Base-by-base conservation (phyloP, 2,888 invertebrate species). In the Rhodophaea formosa region DNA sequence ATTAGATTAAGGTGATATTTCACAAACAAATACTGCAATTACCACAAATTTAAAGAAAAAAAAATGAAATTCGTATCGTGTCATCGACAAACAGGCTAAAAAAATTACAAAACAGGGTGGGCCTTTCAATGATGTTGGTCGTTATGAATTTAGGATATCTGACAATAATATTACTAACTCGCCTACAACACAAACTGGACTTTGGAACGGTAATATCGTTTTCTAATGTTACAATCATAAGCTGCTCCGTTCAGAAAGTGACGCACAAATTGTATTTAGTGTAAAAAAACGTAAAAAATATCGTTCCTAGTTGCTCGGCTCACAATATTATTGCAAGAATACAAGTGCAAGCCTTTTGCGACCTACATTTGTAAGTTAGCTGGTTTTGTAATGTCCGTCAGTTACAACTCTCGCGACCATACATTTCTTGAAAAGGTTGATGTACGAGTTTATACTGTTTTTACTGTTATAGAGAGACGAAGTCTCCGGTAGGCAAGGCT, bases 401-500 rank as follows among this genome's bases (percentile, higher is more conserved):
- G 51, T 51, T 30, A 54, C 23, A 54, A 59, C 44, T 51, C 46
- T 51, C 51, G 14, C 39, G 51, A 56, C 57, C 46, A 54, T 32
- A 54, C 62, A 58, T 51, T 61, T 59, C 57, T 59, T 45, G 42
- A 49, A 52, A 58, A 63, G 55, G 60, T 68, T 65, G 65, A 62
- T 75, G 79, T 75, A 77, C 77, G 76, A 81, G 81, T 84, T 87
- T 82, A 80, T 78, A 82, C 82, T 77, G 76, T 86, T 86, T 84
- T 79, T 83, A 88, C 83, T 86, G 85, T 83, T 84, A 80, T 82
- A 80, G 74, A 68, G 89, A 82, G 89, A 89, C 88, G 67, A 82
- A 75, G 88, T 89, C 89, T 89, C 88, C 72, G 72, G 77, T 90
- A 90, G 88, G 82, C 77, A 86, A 82, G 86, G 90, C 90, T 90